A percentile compares a stretch with the other conserved stretches of the same genome.
Evolutionary conservation across 2,888 invertebrate genomes (phyloP).

Genomic region (Thera britannica): DNA sequence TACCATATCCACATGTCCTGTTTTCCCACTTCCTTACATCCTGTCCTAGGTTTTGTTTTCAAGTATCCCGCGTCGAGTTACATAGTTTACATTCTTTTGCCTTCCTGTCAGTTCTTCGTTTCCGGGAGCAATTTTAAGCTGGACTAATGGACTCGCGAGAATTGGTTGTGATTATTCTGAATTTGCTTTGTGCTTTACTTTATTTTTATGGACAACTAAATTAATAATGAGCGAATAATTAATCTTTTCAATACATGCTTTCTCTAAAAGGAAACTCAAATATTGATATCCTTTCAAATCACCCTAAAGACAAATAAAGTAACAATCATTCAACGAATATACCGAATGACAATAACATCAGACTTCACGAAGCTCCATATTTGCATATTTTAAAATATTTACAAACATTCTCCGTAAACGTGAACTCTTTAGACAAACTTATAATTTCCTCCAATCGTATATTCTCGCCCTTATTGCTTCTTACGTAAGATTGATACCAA

Average conservation of each 20-base stretch:
- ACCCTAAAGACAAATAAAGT: slow-evolving; percentile 30
- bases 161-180: slow-evolving; percentile 12
- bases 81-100: slow-evolving; percentile 52
- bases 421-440: slow-evolving; percentile 43
- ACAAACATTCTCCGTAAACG: slow-evolving; percentile 53
- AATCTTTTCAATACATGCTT: too few relatives aligned
- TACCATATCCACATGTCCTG: slow-evolving; percentile 15
- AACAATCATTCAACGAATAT: slow-evolving; percentile 53
- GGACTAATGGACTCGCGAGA: slow-evolving; percentile 40
- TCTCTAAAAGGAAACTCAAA: neutral
- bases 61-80: slow-evolving; percentile 64
- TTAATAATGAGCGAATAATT: too few relatives aligned
- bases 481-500: slow-evolving; percentile 33
- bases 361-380: slow-evolving; percentile 54
- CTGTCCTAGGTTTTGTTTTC: slow-evolving; percentile 52
- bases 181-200: neutral
- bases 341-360: slow-evolving; percentile 55
- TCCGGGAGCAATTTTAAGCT: slow-evolving; percentile 44
- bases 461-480: slow-evolving; percentile 37
- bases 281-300: slow-evolving; percentile 16
- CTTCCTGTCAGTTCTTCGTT: slow-evolving; percentile 52
- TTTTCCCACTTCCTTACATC: slow-evolving; percentile 24
- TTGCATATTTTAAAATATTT: slow-evolving; percentile 65
- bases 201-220: neutral
- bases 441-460: slow-evolving; percentile 14